Evolutionary conservation across 2,888 invertebrate genomes (phyloP), one percentile per base, ranked within the genome.

Genomic region (Chloroclysta siterata): DNA sequence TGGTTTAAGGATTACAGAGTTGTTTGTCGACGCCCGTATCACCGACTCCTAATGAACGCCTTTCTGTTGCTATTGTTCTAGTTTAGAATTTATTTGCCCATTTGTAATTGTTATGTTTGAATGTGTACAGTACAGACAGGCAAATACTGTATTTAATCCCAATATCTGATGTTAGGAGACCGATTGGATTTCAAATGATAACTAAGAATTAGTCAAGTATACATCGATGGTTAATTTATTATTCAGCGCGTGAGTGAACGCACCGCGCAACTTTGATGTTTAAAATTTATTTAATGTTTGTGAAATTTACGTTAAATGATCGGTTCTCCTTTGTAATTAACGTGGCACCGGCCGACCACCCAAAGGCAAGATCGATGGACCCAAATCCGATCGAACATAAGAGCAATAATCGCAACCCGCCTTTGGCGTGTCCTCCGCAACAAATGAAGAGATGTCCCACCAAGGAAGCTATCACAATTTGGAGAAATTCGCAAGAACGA

Each of bases 1-100:
- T 90, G 92, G 92, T 83, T 88, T 83, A 85, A 84, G 92, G 91
- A 91, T 91, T 90, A 91, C 84, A 83, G 81, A 80, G 84, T 75
- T 79, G 78, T 77, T 83, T 81, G 78, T 82, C 82, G 79, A 80
- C 77, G 80, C 80, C 63, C 61, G 68, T 79, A 78, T 78, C 77
- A 72, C 77, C 79, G 79, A 76, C 71, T 75, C 72, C 80, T 90
- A 90, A 90, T 90, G 87, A 90, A 86, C 85, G 81, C 75, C 77
- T 82, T 82, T 84, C 83, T 78, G 79, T 77, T 74, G 76, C 90
- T 84, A 90, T 92, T 92, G 91, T 92, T 90, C 86, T 86, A 85
- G 77, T 73, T 81, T 75, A 52, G 77, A 78, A 79, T 79, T 80
- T 75, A 75, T 78, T 76, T 80, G 60, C 60, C 64, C 63, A 63